Evolutionary conservation across 2,888 invertebrate species (phyloP), one percentile per base, ranked within the genome.

Genomic region (Acheta domesticus): DNA sequence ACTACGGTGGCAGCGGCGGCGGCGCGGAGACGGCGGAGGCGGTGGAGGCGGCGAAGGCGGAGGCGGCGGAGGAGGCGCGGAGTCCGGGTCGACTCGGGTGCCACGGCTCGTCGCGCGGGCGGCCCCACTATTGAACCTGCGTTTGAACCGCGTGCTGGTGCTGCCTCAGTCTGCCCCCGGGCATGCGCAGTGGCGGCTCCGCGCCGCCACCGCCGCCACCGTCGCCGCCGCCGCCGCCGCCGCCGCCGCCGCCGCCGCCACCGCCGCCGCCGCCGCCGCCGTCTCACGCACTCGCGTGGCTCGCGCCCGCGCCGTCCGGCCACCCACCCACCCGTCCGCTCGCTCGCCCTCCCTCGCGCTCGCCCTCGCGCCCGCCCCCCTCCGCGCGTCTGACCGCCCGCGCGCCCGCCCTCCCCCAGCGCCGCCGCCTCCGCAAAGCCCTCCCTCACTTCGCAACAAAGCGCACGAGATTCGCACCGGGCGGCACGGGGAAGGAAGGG

Each of bases 231-330:
- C 62, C 62, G 62, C 62, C 62, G 62, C 62, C 14, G 16, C 62
- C 19, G 62, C 62, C 62, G 12, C 62, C n/a, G 62, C n/a, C 14
- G 62, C 62, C 19, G 62, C 62, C 62, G 12, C 62, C 19, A 5
- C 19, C 62, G 62, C 19, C 62, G 62, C 12, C 62, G 62, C n/a
- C 62, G 12, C 62, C 62, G 62, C 62, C 62, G 62, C 62, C 14
- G 16, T 62, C 62, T 62, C n/a, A 62, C 62, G 62, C 62, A 62
- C 62, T 62, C 62, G 62, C 62, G 62, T 62, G 62, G 62, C 62
- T 14, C 12, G 62, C 62, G 62, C 62, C 62, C 16, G 14, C 62
- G 62, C n/a, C 62, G 62, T 36, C 36, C 8, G 36, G 36, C 62
- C 62, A 62, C 62, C 62, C 62, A 11, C 16, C 14, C 14, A 11